Percentiles rank a stretch among this genome's conserved stretches.
Conservation (phyloP, 2,113 vertebrate genomes). For the Mirza zaza region DNA sequence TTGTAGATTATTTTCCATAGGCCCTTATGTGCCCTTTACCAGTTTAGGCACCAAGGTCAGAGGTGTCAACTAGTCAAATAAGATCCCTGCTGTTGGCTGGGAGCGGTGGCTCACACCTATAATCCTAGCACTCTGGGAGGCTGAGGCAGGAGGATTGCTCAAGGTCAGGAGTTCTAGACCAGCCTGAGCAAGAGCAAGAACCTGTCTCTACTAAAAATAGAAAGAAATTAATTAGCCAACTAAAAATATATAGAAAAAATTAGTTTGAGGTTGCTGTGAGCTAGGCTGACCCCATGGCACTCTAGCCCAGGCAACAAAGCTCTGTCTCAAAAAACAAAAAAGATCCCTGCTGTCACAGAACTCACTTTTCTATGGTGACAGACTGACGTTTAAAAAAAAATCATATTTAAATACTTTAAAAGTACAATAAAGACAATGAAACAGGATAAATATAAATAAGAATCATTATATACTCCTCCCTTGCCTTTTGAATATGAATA, state of each 20-base stretch:
- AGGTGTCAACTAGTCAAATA: neutral
- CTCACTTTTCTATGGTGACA: slow-evolving; percentile 5
- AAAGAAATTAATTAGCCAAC: too few relatives aligned
- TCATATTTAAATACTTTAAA: neutral
- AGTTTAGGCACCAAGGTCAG: neutral
- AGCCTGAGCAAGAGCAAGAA: too few relatives aligned
- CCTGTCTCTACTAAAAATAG: too few relatives aligned
- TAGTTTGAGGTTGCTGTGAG: too few relatives aligned
- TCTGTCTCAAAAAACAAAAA: neutral
- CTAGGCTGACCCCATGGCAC: too few relatives aligned
- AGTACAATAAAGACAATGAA: neutral
- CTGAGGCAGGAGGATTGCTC: too few relatives aligned
- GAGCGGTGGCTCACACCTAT: too few relatives aligned
- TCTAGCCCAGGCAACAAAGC: too few relatives aligned
- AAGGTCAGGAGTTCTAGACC: too few relatives aligned
- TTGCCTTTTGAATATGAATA: slow-evolving; percentile 28
- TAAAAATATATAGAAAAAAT: too few relatives aligned
- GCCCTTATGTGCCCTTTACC: neutral
- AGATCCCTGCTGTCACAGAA: slow-evolving; percentile 1
- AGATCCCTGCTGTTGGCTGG: neutral
- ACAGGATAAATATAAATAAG: neutral
- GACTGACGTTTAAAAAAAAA: neutral
- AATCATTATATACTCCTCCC: neutral
- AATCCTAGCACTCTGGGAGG: too few relatives aligned
- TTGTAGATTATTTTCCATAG: neutral